phyloP scores from a whole-genome alignment of 2,888 invertebrate species.

The Ophraella communa region DNA sequence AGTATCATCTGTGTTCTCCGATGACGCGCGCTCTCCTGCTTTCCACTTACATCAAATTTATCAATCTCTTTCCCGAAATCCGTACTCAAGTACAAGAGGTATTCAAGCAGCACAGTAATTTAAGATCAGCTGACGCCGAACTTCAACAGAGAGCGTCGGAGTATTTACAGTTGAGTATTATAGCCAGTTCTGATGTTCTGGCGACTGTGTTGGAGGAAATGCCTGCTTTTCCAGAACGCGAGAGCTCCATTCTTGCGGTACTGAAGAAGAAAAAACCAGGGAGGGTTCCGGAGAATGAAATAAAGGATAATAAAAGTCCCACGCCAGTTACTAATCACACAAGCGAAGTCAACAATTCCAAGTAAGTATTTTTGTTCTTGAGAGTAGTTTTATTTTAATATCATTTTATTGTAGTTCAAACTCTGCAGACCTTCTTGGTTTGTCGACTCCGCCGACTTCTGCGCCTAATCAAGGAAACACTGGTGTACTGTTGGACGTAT shows the following conservation, averaged over 20 bases:
- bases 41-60: conserved; percentile 99
- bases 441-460: conserved; percentile 84
- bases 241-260: conserved; percentile 96
- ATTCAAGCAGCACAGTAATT: conserved; percentile 91
- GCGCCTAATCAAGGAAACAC: conserved; percentile 71
- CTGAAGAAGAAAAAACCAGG: conserved; percentile 98
- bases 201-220: conserved; percentile 99
- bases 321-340: conserved; percentile 63
- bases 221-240: conserved; percentile 99
- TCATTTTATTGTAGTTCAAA: conserved; percentile 46
- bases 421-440: conserved; percentile 85
- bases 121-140: conserved; percentile 97
- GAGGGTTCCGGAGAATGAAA: conserved; percentile 87
- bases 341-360: conserved; percentile 61
- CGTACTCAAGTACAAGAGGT: conserved; percentile 92
- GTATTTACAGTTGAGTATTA: conserved; percentile 94
- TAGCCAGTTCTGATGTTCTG: conserved; percentile 95
- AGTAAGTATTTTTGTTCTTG: conserved; percentile 32
- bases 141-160: conserved; percentile 98
- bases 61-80: conserved; percentile 99
- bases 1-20: conserved; percentile 97
- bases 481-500: conserved; percentile 86
- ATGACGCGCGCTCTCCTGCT: conserved; percentile 95
- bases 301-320: conserved; percentile 83
- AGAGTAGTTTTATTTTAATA: background rate